A percentile compares a stretch with the other conserved stretches of the same genome.
phyloP scores from a whole-genome alignment of 2,113 vertebrate species.

The Platanista minor region DNA sequence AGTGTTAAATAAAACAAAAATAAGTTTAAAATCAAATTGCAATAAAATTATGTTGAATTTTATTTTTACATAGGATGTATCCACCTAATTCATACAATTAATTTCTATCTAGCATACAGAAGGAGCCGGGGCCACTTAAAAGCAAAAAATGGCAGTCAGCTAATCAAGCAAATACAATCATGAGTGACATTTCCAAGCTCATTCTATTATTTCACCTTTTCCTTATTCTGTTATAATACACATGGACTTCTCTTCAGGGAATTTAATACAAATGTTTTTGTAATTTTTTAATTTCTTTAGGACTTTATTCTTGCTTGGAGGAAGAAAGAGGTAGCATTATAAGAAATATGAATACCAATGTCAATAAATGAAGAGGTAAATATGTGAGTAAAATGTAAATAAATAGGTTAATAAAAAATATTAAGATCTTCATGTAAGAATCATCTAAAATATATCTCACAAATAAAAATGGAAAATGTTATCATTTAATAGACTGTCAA shows the following conservation, averaged over 20 bases:
- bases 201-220: not conserved
- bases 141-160: not conserved
- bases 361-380: not conserved
- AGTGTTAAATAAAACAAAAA: not conserved
- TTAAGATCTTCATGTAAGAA: not conserved
- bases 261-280: conserved; percentile 43
- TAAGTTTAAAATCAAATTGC: not conserved
- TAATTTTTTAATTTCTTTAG: not conserved
- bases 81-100: conserved; percentile 5
- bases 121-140: conserved; percentile 10
- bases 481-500: not conserved
- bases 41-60: not conserved
- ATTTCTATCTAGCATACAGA: not conserved
- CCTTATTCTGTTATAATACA: not conserved
- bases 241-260: not conserved
- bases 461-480: not conserved
- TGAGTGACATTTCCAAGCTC: not conserved
- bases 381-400: not conserved
- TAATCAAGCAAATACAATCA: conserved; percentile 47
- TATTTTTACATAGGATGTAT: conserved; percentile 32
- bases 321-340: not conserved
- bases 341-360: not conserved
- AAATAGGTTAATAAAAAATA: not conserved
- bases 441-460: not conserved
- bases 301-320: not conserved